phyloP scores from a whole-genome alignment of 2,888 invertebrate species.

The Zele albiditarsus region DNA sequence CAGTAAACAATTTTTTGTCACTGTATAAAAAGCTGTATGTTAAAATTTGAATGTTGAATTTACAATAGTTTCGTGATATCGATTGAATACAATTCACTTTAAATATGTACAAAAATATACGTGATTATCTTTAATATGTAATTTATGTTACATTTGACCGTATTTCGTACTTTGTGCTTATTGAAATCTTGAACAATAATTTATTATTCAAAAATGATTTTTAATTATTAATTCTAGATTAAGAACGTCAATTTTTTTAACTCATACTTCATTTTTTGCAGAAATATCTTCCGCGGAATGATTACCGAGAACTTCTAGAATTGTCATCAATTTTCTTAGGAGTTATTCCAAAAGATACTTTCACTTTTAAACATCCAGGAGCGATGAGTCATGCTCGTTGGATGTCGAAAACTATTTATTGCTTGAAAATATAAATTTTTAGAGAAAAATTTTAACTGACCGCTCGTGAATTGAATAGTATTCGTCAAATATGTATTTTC shows the following conservation, averaged over 20 bases:
- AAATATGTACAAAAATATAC: no score
- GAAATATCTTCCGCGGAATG: constrained; percentile 47
- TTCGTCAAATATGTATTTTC: constrained; percentile 53
- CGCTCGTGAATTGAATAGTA: constrained; percentile 38
- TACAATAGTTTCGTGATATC: no score
- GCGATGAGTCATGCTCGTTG: constrained; percentile 58
- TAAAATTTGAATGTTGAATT: not conserved
- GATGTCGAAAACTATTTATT: constrained; percentile 59
- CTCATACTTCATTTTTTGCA: not conserved
- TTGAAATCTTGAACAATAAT: not conserved
- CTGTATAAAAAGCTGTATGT: no score
- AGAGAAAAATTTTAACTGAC: constrained; percentile 50
- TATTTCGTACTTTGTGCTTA: not conserved
- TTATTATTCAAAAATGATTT: not conserved
- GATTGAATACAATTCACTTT: no score
- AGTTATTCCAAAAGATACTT: constrained; percentile 35
- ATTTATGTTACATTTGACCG: no score
- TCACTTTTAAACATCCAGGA: constrained; percentile 47
- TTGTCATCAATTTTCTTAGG: constrained; percentile 54
- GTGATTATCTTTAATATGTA: no score
- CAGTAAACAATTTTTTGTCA: no score
- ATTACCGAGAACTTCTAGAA: constrained; percentile 54
- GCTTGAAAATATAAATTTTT: constrained; percentile 58
- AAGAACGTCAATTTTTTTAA: not conserved
- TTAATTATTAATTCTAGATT: not conserved